phyloP scores from a whole-genome alignment of 2,888 invertebrate species.

The Notocelia uddmanniana region DNA sequence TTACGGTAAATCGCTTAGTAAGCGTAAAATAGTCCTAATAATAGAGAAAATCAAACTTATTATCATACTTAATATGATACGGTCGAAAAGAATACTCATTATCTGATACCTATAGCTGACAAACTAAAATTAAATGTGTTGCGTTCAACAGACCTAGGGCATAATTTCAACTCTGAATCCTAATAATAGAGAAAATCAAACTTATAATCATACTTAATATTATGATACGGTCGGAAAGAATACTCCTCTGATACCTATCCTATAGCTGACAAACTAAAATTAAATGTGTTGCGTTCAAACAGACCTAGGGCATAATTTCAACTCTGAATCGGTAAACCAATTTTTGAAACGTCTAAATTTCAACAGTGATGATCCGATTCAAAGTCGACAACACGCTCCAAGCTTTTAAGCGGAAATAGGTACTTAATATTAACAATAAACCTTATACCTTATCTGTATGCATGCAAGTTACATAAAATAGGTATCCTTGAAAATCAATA shows the following conservation, averaged over 20 bases:
- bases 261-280: neutral
- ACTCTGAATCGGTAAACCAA: conserved; percentile 17
- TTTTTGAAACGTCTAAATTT: neutral
- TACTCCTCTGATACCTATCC: conserved; percentile 21
- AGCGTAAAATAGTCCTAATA: conserved; percentile 21
- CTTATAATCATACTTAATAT: conserved; percentile 30
- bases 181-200: conserved; percentile 21
- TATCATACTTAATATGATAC: conserved; percentile 31
- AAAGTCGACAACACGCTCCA: conserved; percentile 11
- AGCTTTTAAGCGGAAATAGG: neutral
- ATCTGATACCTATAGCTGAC: conserved; percentile 12
- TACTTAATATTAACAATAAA: conserved; percentile 5
- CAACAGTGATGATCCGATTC: conserved; percentile 8
- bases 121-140: neutral
- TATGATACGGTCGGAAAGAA: conserved; percentile 26
- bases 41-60: conserved; percentile 22
- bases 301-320: conserved; percentile 13
- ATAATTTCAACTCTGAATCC: conserved; percentile 33
- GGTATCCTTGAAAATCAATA: neutral
- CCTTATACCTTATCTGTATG: neutral
- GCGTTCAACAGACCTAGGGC: neutral
- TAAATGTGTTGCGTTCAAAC: neutral
- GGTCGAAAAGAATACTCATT: conserved; percentile 25
- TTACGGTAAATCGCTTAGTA: conserved; percentile 37
- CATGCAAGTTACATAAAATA: conserved; percentile 26